Evolutionary conservation across 1,140 invertebrate genomes (phyloP).

Genomic region (Oncopeltus fasciatus): DNA sequence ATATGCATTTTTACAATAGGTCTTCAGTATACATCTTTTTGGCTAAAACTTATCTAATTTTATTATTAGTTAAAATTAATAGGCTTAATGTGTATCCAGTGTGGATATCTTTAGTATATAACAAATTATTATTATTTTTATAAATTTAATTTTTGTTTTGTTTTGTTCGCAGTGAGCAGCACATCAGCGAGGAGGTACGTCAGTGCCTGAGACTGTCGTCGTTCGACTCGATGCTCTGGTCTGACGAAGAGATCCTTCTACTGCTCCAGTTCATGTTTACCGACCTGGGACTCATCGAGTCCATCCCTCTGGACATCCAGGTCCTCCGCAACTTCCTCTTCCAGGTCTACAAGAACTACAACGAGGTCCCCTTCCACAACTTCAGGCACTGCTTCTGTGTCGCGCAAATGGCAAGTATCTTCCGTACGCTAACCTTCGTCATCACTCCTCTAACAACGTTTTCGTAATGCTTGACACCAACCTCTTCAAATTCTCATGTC

Average conservation of each 20-base stretch:
- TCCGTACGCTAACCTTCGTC: too few species aligned
- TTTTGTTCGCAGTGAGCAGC: conserved; percentile 39
- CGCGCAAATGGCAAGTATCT: conserved; percentile 69
- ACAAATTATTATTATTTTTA: too few species aligned
- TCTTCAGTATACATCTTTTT: too few species aligned
- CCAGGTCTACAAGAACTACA: conserved; percentile 75
- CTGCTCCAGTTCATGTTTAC: conserved; percentile 73
- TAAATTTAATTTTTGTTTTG: neutral
- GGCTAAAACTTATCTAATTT: too few species aligned
- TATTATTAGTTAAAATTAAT: too few species aligned
- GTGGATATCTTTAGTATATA: too few species aligned
- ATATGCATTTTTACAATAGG: too few species aligned
- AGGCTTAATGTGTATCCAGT: too few species aligned
- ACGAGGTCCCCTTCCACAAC: conserved; percentile 81
- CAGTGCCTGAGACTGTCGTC: conserved; percentile 52
- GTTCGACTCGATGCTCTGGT: conserved; percentile 71
- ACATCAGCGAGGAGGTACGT: conserved; percentile 43
- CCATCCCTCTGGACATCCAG: conserved; percentile 61
- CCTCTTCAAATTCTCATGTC: neutral
- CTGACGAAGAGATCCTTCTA: conserved; percentile 67
- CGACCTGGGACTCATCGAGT: conserved; percentile 56
- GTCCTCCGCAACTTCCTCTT: conserved; percentile 57
- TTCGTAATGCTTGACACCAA: too few species aligned
- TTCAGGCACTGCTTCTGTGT: conserved; percentile 82
- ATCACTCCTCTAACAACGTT: too few species aligned